Evolutionary conservation across 2,797 vertebrate species (phyloP).

Genomic region (Peromyscus eremicus): DNA sequence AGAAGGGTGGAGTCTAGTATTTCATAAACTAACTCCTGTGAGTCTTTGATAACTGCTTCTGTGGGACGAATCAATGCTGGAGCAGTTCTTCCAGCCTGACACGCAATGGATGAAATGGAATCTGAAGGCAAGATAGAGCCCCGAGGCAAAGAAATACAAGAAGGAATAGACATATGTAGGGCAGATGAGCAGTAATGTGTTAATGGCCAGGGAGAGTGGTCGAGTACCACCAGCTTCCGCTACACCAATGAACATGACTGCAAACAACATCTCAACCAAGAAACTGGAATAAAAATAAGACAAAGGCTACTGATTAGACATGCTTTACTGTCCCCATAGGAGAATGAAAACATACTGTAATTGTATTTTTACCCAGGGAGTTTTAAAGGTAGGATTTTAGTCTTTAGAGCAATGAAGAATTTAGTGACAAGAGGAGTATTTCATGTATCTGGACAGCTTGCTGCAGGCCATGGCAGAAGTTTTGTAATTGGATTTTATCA

Average conservation of each 20-base stretch:
- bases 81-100: neutral
- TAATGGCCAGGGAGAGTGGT: neutral
- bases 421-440: slow-evolving; percentile 75
- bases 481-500: slow-evolving; percentile 80
- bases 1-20: neutral
- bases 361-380: slow-evolving; percentile 78
- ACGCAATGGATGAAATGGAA: neutral
- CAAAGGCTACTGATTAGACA: slow-evolving; percentile 61
- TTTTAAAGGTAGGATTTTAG: slow-evolving; percentile 74
- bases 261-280: neutral
- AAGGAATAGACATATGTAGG: neutral
- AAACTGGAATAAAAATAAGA: slow-evolving; percentile 41
- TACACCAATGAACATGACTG: neutral
- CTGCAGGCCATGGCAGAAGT: slow-evolving; percentile 73
- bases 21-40: neutral
- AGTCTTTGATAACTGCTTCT: neutral
- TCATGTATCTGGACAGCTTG: slow-evolving; percentile 72
- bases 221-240: neutral
- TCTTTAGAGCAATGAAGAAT: slow-evolving; percentile 74
- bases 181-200: neutral
- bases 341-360: slow-evolving; percentile 65
- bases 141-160: neutral
- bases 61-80: neutral
- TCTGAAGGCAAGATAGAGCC: slow-evolving; percentile 6
- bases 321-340: slow-evolving; percentile 45